A percentile compares a stretch with the other conserved stretches of the same genome.
Evolutionary conservation across 2,797 vertebrate genomes (phyloP).

Genomic region (Halcyon badia): DNA sequence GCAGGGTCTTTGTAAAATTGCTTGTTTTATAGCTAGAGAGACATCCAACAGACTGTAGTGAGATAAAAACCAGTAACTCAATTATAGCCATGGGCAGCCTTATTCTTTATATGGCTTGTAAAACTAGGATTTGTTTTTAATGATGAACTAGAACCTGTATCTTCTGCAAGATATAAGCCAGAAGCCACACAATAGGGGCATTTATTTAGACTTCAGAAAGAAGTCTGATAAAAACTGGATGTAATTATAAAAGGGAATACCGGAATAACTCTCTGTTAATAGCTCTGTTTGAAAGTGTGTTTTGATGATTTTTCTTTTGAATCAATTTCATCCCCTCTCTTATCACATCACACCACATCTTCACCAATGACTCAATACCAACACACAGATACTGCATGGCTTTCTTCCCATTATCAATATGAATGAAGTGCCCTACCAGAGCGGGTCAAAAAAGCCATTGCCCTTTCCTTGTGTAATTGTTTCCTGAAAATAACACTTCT

Average conservation of each 20-base stretch:
- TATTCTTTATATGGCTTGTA: conserved; percentile 63
- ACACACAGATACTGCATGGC: neutral
- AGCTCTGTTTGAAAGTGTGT: conserved; percentile 3
- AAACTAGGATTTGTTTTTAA: conserved; percentile 70
- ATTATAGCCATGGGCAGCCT: conserved; percentile 62
- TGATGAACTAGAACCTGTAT: conserved; percentile 62
- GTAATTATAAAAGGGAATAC: conserved; percentile 54
- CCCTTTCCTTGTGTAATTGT: conserved; percentile 39
- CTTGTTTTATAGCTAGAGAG: conserved; percentile 71
- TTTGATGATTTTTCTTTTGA: conserved; percentile 52
- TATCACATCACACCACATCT: conserved; percentile 39
- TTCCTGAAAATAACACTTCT: neutral
- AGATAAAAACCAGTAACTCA: conserved; percentile 74
- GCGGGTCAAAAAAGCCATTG: conserved; percentile 49
- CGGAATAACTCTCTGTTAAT: conserved; percentile 13
- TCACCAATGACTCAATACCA: conserved; percentile 19
- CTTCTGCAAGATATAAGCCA: conserved; percentile 47
- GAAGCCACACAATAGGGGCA: conserved; percentile 26
- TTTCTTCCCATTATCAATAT: conserved; percentile 48
- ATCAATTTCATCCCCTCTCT: conserved; percentile 24
- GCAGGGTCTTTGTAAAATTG: conserved; percentile 66
- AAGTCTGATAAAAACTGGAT: conserved; percentile 50
- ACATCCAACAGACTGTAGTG: conserved; percentile 53
- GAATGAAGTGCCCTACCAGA: conserved; percentile 16
- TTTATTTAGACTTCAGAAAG: conserved; percentile 61